Base-by-base conservation (phyloP, 2,888 invertebrate genomes). In the Pyrrhosoma nymphula region DNA sequence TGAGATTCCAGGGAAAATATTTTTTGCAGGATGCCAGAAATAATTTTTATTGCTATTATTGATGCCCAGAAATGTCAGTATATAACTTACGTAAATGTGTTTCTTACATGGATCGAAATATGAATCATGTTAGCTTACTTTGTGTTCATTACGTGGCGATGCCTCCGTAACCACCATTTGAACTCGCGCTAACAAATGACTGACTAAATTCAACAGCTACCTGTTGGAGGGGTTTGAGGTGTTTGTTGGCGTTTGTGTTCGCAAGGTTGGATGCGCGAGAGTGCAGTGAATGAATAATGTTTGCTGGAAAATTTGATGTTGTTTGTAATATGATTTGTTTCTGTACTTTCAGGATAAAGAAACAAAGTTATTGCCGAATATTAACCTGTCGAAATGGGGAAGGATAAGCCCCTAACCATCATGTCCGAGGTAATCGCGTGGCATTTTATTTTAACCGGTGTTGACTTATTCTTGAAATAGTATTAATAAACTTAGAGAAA, bases 361-460 rank as follows among this genome's bases (percentile, higher is more conserved):
- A 16, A 0, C 30, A 35, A 26, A 6, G 10, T 18, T 82, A 2
- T 16, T 14, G 30, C 30, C 14, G 3, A 35, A 35, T 6, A 18
- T 35, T 16, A 82, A 16, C 12, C 26, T 35, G 18, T 18, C 23
- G 16, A 30, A 82, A 82, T 82, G 82, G 82, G 82, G 18, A 82
- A 82, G 16, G 82, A 82, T 82, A 82, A 82, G 35, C 82, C 82
- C 4, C 16, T 35, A 0, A 82, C 82, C 30, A 82, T 82, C 0
- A 82, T 82, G 82, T 82, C 82, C n/a, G 82, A 82, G 82, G 82
- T 82, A 82, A 82, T 35, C 18, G 82, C 30, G 82, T 82, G 82
- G 82, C 82, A 82, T 30, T 82, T 82, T 20, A 20, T 0, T 82
- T n/a, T 3, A 8, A 35, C 30, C 23, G 14, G 26, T 82, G 35